These are phyloP conservation scores for Dryomyza anilis DNA, from an alignment of 2,888 invertebrate genomes.

Conservation along the genomic window DNA sequence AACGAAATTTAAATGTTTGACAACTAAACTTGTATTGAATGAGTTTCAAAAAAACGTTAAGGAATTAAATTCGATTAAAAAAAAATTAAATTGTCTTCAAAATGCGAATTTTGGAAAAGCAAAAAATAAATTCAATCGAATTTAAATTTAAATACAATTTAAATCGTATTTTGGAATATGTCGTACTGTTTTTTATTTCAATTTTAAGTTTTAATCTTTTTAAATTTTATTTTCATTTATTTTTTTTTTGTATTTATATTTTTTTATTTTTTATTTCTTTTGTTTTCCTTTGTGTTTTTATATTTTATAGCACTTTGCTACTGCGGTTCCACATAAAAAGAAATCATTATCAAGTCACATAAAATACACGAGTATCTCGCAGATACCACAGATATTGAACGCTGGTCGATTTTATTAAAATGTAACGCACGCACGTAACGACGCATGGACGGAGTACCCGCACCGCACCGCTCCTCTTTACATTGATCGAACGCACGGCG, in stretches of 20 bases:
- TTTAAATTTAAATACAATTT: too few species aligned
- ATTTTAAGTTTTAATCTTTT: not conserved
- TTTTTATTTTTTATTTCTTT: not conserved
- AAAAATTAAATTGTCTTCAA: too few species aligned
- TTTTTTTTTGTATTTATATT: not conserved
- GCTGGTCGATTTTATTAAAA: not conserved
- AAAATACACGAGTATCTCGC: not conserved
- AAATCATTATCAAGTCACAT: not conserved
- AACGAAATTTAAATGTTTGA: too few species aligned
- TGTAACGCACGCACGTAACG: slow-evolving; percentile 3
- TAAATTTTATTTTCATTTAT: not conserved
- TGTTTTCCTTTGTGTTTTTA: not conserved
- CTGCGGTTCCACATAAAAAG: not conserved
- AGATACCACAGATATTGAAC: not conserved
- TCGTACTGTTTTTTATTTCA: too few species aligned
- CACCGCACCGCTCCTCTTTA: not conserved
- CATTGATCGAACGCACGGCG: not conserved
- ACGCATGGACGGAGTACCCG: not conserved
- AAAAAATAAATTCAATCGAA: too few species aligned
- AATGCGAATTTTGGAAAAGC: too few species aligned
- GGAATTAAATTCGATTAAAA: too few species aligned
- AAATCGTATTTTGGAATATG: too few species aligned
- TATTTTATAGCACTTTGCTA: not conserved
- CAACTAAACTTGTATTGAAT: too few species aligned
- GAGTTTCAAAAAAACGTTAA: too few species aligned